These are phyloP conservation scores for Aptenodytes patagonicus DNA, from an alignment of 2,113 vertebrate genomes.

Conservation along the genomic window DNA sequence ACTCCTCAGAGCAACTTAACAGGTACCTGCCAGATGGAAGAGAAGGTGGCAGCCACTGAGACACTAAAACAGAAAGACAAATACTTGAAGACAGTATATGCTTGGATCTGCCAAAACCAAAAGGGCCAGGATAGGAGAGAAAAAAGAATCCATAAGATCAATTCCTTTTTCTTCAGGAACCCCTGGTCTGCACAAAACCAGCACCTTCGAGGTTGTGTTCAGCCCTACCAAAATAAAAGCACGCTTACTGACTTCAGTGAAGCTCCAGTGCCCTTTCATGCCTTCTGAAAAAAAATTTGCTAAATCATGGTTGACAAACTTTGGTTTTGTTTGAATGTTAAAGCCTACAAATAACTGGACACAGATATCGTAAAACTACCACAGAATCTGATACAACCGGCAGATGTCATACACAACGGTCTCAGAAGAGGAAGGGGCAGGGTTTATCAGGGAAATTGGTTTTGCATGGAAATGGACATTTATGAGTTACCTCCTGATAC, in stretches of 20 bases:
- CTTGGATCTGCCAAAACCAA: not conserved
- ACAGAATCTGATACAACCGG: not conserved
- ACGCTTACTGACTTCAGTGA: not conserved
- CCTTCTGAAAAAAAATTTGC: not conserved
- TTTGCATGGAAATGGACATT: not conserved
- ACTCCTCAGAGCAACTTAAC: not conserved
- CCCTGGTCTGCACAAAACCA: not conserved
- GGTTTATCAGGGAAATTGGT: not conserved
- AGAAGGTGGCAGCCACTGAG: not conserved
- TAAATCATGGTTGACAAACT: not conserved
- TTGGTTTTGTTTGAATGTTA: not conserved
- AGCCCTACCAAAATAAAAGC: not conserved
- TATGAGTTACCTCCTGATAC: not conserved
- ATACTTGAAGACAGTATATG: not conserved
- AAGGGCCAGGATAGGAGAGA: not conserved
- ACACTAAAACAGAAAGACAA: not conserved
- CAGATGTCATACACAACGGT: not conserved
- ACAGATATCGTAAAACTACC: not conserved
- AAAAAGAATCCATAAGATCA: not conserved
- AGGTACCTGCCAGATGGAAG: not conserved
- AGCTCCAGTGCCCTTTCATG: not conserved
- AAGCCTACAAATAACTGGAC: not conserved
- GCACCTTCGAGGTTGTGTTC: not conserved
- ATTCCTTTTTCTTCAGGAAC: not conserved
- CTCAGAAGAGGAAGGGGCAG: not conserved